Percentiles rank a stretch among this genome's conserved stretches.
Conservation (phyloP, 2,113 vertebrate genomes). For the Phycodurus eques region DNA sequence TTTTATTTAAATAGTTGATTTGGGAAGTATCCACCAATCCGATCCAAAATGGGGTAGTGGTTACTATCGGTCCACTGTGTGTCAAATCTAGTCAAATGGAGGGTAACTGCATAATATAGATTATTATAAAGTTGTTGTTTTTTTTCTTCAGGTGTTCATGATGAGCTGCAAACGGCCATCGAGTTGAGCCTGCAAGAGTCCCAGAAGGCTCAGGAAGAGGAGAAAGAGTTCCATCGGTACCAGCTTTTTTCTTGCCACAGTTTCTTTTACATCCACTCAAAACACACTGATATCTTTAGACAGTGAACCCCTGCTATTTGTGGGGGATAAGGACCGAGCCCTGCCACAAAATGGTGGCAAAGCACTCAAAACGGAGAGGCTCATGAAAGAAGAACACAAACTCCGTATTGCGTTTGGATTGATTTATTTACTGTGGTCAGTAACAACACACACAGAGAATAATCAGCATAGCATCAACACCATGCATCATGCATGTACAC, state of each 20-base stretch:
- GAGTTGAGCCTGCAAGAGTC: constrained; percentile 78
- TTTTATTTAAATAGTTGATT: not conserved
- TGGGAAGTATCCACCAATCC: no score
- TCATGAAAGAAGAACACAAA: not conserved
- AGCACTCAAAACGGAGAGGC: not conserved
- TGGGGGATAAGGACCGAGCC: no score
- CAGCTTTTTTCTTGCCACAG: not conserved
- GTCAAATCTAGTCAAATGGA: not conserved
- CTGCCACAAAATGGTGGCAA: not conserved
- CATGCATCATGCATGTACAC: no score
- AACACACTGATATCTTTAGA: not conserved
- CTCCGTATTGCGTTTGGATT: no score
- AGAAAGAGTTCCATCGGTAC: constrained; percentile 79
- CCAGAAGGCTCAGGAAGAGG: constrained; percentile 68
- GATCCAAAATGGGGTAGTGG: not conserved
- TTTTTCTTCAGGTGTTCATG: constrained; percentile 54
- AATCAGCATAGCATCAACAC: no score
- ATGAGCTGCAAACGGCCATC: constrained; percentile 71
- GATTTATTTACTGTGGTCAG: no score
- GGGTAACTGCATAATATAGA: not conserved
- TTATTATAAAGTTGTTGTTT: not conserved
- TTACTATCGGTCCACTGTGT: not conserved
- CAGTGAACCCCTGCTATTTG: not conserved
- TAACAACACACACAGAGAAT: no score
- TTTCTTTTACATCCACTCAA: not conserved